Evolutionary conservation across 2,888 invertebrate species (phyloP).

Genomic region (Coenonympha arcania): DNA sequence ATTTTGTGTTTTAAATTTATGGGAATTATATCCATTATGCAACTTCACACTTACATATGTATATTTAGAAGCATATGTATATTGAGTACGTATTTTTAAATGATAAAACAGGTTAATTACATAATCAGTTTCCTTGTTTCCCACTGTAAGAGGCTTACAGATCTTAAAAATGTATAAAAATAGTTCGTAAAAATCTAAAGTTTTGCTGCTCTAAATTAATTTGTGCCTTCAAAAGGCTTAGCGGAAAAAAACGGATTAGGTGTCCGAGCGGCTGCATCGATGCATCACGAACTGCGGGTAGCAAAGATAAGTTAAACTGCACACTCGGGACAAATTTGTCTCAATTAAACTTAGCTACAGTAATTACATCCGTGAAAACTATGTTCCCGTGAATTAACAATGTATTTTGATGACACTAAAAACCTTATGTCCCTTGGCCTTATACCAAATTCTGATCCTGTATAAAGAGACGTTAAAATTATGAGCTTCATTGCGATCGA

Average conservation of each 20-base stretch:
- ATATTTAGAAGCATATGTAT: background rate
- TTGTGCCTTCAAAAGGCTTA: conserved; percentile 30
- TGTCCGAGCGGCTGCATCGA: conserved; percentile 38
- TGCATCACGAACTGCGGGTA: conserved; percentile 45
- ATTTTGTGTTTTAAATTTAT: too few species aligned
- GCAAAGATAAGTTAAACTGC: background rate
- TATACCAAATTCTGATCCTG: too few species aligned
- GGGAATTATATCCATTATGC: too few species aligned
- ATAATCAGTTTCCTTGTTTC: conserved; percentile 3
- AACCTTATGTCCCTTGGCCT: too few species aligned
- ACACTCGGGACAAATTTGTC: background rate
- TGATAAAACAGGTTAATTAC: background rate
- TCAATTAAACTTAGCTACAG: too few species aligned
- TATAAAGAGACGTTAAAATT: too few species aligned
- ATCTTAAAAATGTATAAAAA: background rate
- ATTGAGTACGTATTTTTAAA: background rate
- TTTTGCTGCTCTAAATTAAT: conserved; percentile 35
- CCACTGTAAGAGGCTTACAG: background rate
- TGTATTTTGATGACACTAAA: too few species aligned
- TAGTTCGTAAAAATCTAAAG: conserved; percentile 8
- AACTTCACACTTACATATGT: background rate
- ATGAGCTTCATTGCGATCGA: too few species aligned
- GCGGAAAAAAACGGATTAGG: conserved; percentile 38
- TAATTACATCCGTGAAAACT: too few species aligned
- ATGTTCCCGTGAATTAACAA: too few species aligned